Evolutionary conservation across 2,888 invertebrate species (phyloP), one percentile per base, ranked within the genome.

Genomic region (Branchipolynoe longqiensis): DNA sequence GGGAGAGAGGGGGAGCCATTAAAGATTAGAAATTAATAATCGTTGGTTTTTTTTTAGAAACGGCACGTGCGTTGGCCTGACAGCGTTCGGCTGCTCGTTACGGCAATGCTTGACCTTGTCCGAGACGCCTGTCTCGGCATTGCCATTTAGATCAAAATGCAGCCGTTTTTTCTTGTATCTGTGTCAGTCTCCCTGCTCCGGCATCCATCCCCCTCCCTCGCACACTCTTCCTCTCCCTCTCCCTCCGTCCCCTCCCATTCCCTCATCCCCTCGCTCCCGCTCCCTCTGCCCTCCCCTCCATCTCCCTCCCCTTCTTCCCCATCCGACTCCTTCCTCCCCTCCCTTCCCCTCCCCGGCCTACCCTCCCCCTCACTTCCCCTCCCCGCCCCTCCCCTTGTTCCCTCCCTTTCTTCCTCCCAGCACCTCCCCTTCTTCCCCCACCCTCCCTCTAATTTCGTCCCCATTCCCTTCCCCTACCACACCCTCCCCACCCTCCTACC

Each of bases 91-190:
- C 38, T 69, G 69, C 36, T 69, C 69, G 38, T 69, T 69, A 69
- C 36, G 33, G 22, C 36, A 33, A 33, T 18, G 69, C n/a, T 69
- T 69, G 69, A 69, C 69, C 38, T 25, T 12, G 22, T 69, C 36
- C 38, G 36, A 25, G 62, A 22, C 25, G 18, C 36, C 38, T 25
- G 38, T n/a, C 18, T 2, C 33, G 38, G 36, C 33, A 69, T 69
- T 69, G 69, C 69, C 69, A 69, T 69, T 69, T 69, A 38, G 69
- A 69, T 69, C 69, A 69, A 69, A 69, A 33, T 69, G 38, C 69
- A 69, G 31, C 25, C 31, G 12, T 31, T 62, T 31, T 25, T 62
- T 62, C 31, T 62, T 62, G 56, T 56, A 25, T 25, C 56, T 8
- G 22, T n/a, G 22, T 22, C n/a, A 56, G 25, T 1, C 56, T 56